Base-by-base conservation (phyloP, 2,888 invertebrate species). In the Willowsia nigromaculata region DNA sequence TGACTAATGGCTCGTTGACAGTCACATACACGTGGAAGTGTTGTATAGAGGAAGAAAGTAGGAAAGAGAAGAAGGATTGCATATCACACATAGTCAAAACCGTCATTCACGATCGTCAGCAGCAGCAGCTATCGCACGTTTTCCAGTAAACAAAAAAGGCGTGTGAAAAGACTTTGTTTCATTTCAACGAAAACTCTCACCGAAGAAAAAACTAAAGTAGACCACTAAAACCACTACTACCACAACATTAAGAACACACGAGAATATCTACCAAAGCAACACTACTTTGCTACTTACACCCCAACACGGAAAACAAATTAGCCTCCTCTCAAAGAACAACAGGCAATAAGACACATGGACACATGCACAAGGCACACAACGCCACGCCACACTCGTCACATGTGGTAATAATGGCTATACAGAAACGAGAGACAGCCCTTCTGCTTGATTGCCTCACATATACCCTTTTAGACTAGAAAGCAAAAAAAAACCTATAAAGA, bases 1-100 rank as follows among this genome's bases (percentile, higher is more conserved):
- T 68, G 68, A 83, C 83, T 68, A 83, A 83, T 84, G 71, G 71
- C 50, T 71, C 40, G 50, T 84, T 50, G 56, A 84, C 53, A 84
- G 33, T 71, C 71, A 22, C 71, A 83, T 40, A 40, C 62, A 82
- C 33, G 65, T 25, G 37, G 22, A 56, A 50, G 50, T n/a, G n/a
- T n/a, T n/a, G n/a, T 47, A 83, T 56, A 81, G n/a, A 30, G n/a
- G 3, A 27, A 65, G 27, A 47, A n/a, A 65, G 27, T 27, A 59
- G 22, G 22, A 56, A 56, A 5, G 22, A 18, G 6, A 4, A 59
- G 18, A 22, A 59, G 6, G 9, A 27, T 27, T 2, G 25, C 27
- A 11, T 25, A 27, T 22, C 22, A 25, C 18, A 47, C 37, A 43
- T 30, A 74, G 9, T 43, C 27, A 18, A 30, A 37, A 27, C 65